Conservation (phyloP, 2,113 vertebrate genomes). For the Sylvia atricapilla region DNA sequence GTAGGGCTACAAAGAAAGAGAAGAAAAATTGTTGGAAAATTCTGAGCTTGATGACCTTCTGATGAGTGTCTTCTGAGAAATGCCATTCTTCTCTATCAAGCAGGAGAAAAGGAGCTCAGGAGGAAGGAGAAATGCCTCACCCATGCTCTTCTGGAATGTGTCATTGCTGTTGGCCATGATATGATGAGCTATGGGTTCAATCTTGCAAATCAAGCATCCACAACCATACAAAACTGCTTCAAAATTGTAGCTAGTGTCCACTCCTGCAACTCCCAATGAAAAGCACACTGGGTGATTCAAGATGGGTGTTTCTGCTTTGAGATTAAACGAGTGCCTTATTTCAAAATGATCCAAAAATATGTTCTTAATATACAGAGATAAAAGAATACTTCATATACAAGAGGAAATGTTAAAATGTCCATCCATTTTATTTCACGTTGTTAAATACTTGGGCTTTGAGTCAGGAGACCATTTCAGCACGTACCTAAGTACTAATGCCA, state of each 20-base stretch:
- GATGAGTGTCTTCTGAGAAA: background rate
- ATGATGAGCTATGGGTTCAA: background rate
- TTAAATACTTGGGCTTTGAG: background rate
- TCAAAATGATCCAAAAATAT: constrained; percentile 66
- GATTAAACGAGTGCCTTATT: constrained; percentile 65
- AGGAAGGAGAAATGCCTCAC: constrained; percentile 10
- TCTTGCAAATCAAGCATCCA: background rate
- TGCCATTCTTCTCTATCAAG: constrained; percentile 21
- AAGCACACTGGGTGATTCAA: constrained; percentile 68
- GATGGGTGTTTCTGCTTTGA: constrained; percentile 61
- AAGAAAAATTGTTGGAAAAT: constrained; percentile 19
- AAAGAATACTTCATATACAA: constrained; percentile 46
- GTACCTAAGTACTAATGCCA: background rate
- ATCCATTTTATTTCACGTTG: constrained; percentile 9
- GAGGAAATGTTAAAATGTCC: constrained; percentile 47
- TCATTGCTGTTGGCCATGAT: background rate
- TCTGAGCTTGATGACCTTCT: background rate
- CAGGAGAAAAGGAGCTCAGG: background rate
- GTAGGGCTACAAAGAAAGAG: constrained; percentile 6
- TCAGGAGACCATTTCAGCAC: constrained; percentile 10
- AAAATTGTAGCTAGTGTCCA: background rate
- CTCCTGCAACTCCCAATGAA: constrained; percentile 37
- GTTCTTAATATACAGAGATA: constrained; percentile 66
- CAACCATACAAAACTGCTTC: constrained; percentile 33
- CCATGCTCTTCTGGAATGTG: background rate